Percentiles rank a stretch among this genome's conserved stretches.
phyloP scores from a whole-genome alignment of 1,140 invertebrate genomes.

The Drusus annulatus region DNA sequence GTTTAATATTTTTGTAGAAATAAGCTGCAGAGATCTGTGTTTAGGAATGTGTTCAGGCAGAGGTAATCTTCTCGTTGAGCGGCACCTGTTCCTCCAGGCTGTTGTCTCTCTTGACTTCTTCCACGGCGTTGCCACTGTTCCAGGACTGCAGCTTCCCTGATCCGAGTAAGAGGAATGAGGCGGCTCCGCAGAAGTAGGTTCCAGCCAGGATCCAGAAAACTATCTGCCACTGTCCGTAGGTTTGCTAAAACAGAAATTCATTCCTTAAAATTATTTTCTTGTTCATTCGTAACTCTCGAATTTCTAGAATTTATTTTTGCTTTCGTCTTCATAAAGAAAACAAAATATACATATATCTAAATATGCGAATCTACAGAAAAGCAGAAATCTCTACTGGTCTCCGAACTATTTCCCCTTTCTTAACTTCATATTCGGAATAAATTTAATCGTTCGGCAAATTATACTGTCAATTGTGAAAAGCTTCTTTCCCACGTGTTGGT shows the following conservation, averaged over 20 bases:
- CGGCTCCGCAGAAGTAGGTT: constrained; percentile 80
- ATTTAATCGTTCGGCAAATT: too few species aligned
- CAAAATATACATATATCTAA: too few species aligned
- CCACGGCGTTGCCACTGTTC: constrained; percentile 69
- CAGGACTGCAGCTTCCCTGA: constrained; percentile 81
- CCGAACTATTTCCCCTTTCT: too few species aligned
- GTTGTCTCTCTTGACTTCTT: constrained; percentile 62
- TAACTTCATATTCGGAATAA: too few species aligned
- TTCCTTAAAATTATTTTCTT: too few species aligned
- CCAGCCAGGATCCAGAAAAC: constrained; percentile 87
- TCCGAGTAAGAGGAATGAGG: constrained; percentile 80
- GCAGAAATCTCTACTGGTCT: too few species aligned
- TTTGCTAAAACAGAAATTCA: constrained; percentile 72
- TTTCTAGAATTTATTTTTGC: too few species aligned
- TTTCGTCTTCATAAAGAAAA: too few species aligned
- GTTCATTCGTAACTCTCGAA: too few species aligned
- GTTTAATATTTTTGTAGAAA: neutral
- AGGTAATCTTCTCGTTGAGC: constrained; percentile 45
- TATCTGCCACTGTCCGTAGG: constrained; percentile 84
- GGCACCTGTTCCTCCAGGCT: constrained; percentile 56
- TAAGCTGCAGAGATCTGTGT: neutral
- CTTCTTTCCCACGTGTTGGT: too few species aligned
- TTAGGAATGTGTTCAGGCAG: constrained; percentile 47
- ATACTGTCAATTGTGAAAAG: too few species aligned
- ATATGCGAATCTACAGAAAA: too few species aligned